Base-by-base conservation (phyloP, 2,797 vertebrate genomes). In the Sardinella longiceps region DNA sequence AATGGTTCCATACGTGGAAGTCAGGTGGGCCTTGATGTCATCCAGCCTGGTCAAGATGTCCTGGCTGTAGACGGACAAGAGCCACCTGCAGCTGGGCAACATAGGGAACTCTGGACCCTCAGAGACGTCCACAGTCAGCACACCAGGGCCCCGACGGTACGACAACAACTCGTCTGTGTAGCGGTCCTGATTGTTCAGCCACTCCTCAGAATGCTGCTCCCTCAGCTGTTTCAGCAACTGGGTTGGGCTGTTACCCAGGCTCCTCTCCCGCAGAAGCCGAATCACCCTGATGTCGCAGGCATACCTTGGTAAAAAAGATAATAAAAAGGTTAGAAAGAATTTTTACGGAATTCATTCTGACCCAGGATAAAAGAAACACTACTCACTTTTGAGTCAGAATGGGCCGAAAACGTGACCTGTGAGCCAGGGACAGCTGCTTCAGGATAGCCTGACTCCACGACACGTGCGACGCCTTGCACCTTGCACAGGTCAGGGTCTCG, bases 201-300 rank as follows among this genome's bases (percentile, higher is more conserved):
- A 86, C 80, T 86, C 82, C 45, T 88, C 80, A 0, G 70, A 83
- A 81, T 88, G 85, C 82, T 85, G 86, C 81, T 88, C 80, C 45
- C 37, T 48, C 80, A 86, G 83, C 77, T 87, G 82, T 3, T 74
- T 84, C 1, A 87, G 5, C 0, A 88, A 18, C 39, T 80, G 10
- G 2, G 80, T 81, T 37, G 84, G 81, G 74, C 81, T 84, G 81
- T 87, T 89, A 14, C 87, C 87, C 37, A 84, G 81, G 33, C 81
- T 81, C 63, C 84, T 33, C 11, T 86, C 87, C n/a, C 30, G 51
- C 63, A 87, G 30, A 5, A 86, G 33, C 0, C 66, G 3, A 28
- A 88, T 88, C 25, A 87, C 84, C 25, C 56, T 14, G 0, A 84
- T 82, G 46, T 87, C 86, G 85, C 88, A 89, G 4, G 86, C 82